These are phyloP conservation scores for Parnassius apollo DNA, from an alignment of 2,888 invertebrate species.

Conservation along the genomic window DNA sequence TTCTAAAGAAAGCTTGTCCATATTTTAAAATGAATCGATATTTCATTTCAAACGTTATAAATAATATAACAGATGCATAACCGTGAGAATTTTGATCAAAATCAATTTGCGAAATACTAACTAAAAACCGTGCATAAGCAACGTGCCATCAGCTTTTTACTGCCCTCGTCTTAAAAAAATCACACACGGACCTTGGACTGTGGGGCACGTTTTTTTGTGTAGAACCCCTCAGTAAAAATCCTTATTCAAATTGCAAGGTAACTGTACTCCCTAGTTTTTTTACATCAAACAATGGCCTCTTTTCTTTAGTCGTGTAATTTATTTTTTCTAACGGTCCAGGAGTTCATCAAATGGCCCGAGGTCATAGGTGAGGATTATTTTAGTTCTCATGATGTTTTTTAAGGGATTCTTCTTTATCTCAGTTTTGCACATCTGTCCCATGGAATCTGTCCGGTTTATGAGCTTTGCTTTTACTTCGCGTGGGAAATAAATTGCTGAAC, in stretches of 20 bases:
- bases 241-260: conserved; percentile 74
- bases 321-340: conserved; percentile 70
- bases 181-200: conserved; percentile 44
- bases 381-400: conserved; percentile 71
- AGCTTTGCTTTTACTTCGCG: conserved; percentile 42
- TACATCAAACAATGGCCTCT: conserved; percentile 64
- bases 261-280: conserved; percentile 68
- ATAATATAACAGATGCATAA: conserved; percentile 30
- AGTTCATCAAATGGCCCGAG: conserved; percentile 58
- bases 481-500: conserved; percentile 42
- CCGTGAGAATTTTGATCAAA: conserved; percentile 72
- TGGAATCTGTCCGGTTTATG: conserved; percentile 35
- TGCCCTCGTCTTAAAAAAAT: conserved; percentile 70
- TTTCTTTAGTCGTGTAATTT: conserved; percentile 64
- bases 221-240: conserved; percentile 59
- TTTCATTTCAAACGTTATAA: neutral
- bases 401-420: conserved; percentile 53
- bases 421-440: conserved; percentile 61
- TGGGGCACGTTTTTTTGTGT: conserved; percentile 58
- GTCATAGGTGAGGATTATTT: conserved; percentile 74
- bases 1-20: neutral
- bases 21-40: conserved; percentile 4
- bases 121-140: conserved; percentile 49
- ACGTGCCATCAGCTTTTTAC: conserved; percentile 45
- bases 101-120: conserved; percentile 61